phyloP scores from a whole-genome alignment of 2,888 invertebrate genomes.

The Pycnomerus fuliginosus region DNA sequence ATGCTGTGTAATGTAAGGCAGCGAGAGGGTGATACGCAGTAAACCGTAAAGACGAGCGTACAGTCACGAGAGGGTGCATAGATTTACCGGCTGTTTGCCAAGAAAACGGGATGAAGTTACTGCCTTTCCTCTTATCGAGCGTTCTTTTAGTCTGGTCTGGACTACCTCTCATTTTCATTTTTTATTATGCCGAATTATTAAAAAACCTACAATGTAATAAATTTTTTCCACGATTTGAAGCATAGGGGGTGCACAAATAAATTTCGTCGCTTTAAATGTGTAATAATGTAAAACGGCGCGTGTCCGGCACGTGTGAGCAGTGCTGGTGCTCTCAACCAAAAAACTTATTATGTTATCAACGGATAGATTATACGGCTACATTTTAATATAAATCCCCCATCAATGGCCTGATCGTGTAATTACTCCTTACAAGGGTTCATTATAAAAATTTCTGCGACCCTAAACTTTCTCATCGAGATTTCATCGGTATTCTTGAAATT shows the following conservation, averaged over 20 bases:
- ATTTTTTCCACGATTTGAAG: constrained; percentile 8
- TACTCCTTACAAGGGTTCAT: no score
- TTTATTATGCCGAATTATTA: constrained; percentile 7
- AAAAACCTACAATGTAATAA: background rate
- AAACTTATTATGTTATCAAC: constrained; percentile 43
- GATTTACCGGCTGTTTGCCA: constrained; percentile 53
- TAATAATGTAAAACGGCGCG: constrained; percentile 44
- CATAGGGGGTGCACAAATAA: constrained; percentile 6
- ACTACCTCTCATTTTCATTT: constrained; percentile 11
- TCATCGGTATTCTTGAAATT: constrained; percentile 45
- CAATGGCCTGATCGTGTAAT: no score
- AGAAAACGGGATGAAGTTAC: constrained; percentile 27
- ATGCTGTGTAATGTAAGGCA: constrained; percentile 48
- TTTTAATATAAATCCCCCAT: constrained; percentile 12
- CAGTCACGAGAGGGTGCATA: constrained; percentile 51
- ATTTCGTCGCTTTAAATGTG: constrained; percentile 41
- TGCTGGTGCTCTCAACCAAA: constrained; percentile 37
- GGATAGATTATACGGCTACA: constrained; percentile 6
- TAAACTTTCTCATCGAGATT: constrained; percentile 37
- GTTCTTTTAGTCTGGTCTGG: background rate
- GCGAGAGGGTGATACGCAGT: constrained; percentile 49
- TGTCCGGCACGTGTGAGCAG: constrained; percentile 38
- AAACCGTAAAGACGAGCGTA: constrained; percentile 52
- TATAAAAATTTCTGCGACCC: no score
- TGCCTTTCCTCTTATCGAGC: background rate